Base-by-base conservation (phyloP, 2,888 invertebrate genomes). In the Corythucha ciliata region DNA sequence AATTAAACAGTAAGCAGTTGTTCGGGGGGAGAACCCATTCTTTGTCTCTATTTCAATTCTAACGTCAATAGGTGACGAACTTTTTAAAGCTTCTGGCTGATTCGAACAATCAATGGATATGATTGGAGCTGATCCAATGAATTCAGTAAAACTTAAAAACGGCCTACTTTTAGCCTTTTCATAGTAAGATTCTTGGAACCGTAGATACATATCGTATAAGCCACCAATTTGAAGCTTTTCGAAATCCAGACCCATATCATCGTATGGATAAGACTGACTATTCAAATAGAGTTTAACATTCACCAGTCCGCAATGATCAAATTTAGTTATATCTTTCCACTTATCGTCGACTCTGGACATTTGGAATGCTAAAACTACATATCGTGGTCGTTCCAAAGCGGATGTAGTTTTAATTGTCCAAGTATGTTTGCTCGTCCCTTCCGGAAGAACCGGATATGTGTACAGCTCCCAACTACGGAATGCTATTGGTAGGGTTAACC, bases 311-410 rank as follows among this genome's bases (percentile, higher is more conserved):
- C 66, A 66, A 52, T 63, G 54, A 57, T 61, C 57, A 40, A 58
- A 61, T 4, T 39, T 33, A 32, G 57, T 55, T 2, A 58, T 53
- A 55, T 66, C 58, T 39, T 42, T 56, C 4, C n/a, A 20, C 34
- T 51, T 41, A 20, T 59, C 52, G 58, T 63, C 63, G 60, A 65
- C 67, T 56, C 63, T 57, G 45, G 63, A 56, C 14, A 65, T 68
- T 62, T 69, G 68, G 37, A 68, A 63, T 8, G 62, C 67, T 16
- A 68, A 29, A 37, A 69, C 64, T 18, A 69, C 54, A 57, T 58
- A 69, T 44, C 66, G 54, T 1, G 67, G 67, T 58, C 65, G 66
- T 59, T 68, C 67, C 27, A 67, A 52, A 48, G 62, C 61, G n/a
- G 58, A 58, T 7, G 63, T 55, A 21, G 66, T 66, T 54, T 60